Evolutionary conservation across 2,888 invertebrate species (phyloP).

Genomic region (Nasonia oneida): DNA sequence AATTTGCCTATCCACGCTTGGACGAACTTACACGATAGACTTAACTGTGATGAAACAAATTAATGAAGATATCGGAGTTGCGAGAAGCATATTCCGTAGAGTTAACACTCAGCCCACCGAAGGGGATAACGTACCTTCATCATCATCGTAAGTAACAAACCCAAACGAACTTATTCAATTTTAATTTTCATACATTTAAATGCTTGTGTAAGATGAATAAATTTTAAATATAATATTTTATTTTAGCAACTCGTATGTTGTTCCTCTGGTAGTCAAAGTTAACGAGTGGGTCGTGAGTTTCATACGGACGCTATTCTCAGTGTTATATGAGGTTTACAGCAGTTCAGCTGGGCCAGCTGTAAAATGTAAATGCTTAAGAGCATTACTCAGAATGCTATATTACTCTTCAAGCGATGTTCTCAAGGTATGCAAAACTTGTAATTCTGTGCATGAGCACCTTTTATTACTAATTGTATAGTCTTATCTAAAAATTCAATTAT

Average conservation of each 20-base stretch:
- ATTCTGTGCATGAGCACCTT: not conserved
- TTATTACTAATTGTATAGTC: not conserved
- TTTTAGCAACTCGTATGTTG: conserved; percentile 75
- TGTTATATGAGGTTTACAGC: conserved; percentile 98
- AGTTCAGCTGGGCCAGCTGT: conserved; percentile 99
- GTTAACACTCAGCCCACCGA: conserved; percentile 83
- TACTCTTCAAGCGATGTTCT: conserved; percentile 94
- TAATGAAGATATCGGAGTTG: conserved; percentile 98
- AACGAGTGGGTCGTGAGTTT: conserved; percentile 80
- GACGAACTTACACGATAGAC: conserved; percentile 97
- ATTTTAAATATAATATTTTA: conserved; percentile 32
- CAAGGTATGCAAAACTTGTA: conserved; percentile 79
- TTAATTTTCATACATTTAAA: not conserved
- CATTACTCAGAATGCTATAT: conserved; percentile 97
- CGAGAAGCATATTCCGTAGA: conserved; percentile 93
- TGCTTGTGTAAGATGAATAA: not conserved
- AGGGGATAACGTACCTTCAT: conserved; percentile 76
- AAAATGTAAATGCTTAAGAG: conserved; percentile 97
- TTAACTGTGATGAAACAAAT: conserved; percentile 99
- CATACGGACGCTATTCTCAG: conserved; percentile 92
- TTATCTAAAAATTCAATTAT: not conserved
- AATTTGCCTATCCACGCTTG: conserved; percentile 94
- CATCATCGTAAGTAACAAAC: conserved; percentile 70
- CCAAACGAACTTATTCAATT: not conserved
- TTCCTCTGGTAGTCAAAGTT: conserved; percentile 77